These are phyloP conservation scores for Semaprochilodus insignis DNA, from an alignment of 2,797 vertebrate genomes.

Conservation along the genomic window DNA sequence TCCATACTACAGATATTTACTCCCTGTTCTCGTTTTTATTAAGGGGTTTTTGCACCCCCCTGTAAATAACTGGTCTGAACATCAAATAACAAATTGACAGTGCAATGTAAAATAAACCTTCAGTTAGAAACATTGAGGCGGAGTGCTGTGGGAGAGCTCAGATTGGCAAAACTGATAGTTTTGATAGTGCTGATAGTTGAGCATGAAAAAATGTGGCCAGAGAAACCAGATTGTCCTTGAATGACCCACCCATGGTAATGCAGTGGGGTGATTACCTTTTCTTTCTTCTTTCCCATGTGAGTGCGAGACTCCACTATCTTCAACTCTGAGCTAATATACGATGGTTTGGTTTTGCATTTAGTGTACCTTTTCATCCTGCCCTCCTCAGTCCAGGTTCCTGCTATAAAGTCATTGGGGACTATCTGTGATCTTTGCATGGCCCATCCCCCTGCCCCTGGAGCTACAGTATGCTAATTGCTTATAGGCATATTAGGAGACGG, in stretches of 20 bases:
- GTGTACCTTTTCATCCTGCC: constrained; percentile 77
- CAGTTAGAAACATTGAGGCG: too few species aligned
- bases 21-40: too few species aligned
- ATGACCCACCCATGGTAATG: not conserved
- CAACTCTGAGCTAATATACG: constrained; percentile 80
- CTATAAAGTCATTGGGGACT: constrained; percentile 94
- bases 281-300: constrained; percentile 56
- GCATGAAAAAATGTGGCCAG: not conserved
- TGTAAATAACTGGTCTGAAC: too few species aligned
- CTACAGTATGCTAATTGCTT: constrained; percentile 54
- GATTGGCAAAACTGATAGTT: not conserved
- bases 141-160: too few species aligned
- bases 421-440: constrained; percentile 62
- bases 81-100: too few species aligned
- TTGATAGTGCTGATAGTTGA: not conserved
- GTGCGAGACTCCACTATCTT: constrained; percentile 69
- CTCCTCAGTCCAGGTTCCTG: constrained; percentile 92
- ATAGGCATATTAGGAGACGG: constrained; percentile 50
- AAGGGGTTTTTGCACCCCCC: too few species aligned
- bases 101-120: too few species aligned
- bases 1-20: too few species aligned
- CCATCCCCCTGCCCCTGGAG: constrained; percentile 53
- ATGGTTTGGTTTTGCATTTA: constrained; percentile 81
- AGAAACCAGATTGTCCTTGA: constrained; percentile 38
- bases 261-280: not conserved